Conservation (phyloP, 2,797 vertebrate species). For the Sparus aurata region DNA sequence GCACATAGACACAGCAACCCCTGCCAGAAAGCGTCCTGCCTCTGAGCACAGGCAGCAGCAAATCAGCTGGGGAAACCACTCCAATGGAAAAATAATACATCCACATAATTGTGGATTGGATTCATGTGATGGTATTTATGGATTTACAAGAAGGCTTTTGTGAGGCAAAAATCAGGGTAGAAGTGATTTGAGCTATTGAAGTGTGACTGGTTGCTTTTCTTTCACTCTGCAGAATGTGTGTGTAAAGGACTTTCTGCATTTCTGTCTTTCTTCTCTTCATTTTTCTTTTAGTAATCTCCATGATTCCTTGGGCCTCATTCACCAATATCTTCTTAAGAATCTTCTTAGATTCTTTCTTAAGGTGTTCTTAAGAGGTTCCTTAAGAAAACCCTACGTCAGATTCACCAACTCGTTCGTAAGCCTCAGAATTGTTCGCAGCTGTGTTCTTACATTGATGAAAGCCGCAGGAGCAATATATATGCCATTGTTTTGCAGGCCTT, state of each 20-base stretch:
- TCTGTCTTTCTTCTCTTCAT: neutral
- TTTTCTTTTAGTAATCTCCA: neutral
- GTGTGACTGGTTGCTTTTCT: neutral
- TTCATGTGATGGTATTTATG: slow-evolving; percentile 41
- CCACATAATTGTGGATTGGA: slow-evolving; percentile 30
- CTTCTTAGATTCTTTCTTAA: no score
- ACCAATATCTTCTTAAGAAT: no score
- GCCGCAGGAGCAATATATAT: no score
- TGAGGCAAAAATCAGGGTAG: neutral
- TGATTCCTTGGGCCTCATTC: no score
- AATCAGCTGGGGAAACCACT: slow-evolving; percentile 43
- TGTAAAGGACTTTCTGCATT: neutral
- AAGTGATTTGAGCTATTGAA: slow-evolving; percentile 7
- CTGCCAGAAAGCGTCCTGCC: slow-evolving; percentile 45
- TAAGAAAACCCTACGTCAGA: no score
- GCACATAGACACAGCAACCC: slow-evolving; percentile 9
- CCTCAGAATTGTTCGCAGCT: no score
- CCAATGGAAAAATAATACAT: slow-evolving; percentile 29
- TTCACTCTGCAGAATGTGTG: neutral
- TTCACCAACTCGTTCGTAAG: no score
- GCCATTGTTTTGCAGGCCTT: no score
- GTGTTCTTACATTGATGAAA: no score
- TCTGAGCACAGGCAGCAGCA: slow-evolving; percentile 33
- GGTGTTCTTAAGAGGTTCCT: no score
- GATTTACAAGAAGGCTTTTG: slow-evolving; percentile 30